Evolutionary conservation across 2,888 invertebrate genomes (phyloP), one percentile per base, ranked within the genome.

Genomic region (Phyto melanocephala): DNA sequence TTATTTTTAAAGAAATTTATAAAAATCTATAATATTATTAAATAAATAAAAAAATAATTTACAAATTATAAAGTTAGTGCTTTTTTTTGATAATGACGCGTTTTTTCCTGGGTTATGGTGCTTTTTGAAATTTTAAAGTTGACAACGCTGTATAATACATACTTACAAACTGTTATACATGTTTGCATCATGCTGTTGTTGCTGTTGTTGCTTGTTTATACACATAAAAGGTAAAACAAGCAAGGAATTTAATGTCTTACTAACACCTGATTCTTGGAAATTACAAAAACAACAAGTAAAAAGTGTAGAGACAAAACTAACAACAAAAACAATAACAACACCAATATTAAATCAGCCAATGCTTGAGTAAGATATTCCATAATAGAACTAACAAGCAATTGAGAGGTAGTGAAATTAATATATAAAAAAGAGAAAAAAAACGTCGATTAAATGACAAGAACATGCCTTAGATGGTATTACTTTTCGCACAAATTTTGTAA

Each of bases 201-300:
- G 47, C 5, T 37, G n/a, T 58, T 56, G 8, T 67, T 37, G 47
- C 56, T 47, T n/a, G n/a, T n/a, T n/a, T n/a, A n/a, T n/a, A n/a
- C n/a, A n/a, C 58, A 47, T 68, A 77, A 68, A 81, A 72, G 56
- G 63, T 65, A 68, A 68, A 62, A 68, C 62, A 78, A 74, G 62
- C 74, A 74, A 81, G 58, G 56, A 78, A 81, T 81, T 75, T 81
- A 74, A 75, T 79, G 70, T 60, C 70, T 75, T 20, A 79, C 52
- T 79, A 82, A 79, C 82, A 79, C 82, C 82, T 71, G 79, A 79
- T 82, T 82, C 75, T 82, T 79, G 79, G 79, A 79, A 75, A 81
- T 70, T 72, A 70, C 75, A 79, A 70, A 72, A 60, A 47, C 70
- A 75, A 71, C 37, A 33, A 78, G 50, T 62, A 54, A 76, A 81